A percentile compares a stretch with the other conserved stretches of the same genome.
Conservation (phyloP, 2,113 vertebrate species). For the Strix uralensis region DNA sequence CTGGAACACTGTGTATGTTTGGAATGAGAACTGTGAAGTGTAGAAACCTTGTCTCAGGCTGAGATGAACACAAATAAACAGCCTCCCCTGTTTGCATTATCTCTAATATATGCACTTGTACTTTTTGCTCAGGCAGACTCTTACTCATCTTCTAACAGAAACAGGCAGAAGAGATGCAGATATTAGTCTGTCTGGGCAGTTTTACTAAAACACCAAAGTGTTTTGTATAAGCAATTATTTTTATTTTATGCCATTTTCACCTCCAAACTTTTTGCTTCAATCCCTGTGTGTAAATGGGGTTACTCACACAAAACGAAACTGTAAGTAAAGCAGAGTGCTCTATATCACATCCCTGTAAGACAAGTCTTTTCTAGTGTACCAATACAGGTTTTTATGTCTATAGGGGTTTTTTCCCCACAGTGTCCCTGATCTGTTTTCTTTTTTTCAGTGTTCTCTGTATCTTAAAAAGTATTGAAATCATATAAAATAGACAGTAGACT, state of each 20-base stretch:
- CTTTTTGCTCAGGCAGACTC: neutral
- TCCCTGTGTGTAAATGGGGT: neutral
- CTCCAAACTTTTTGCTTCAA: neutral
- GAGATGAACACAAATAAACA: neutral
- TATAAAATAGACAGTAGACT: too few species aligned
- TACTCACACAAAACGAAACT: neutral
- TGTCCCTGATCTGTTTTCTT: too few species aligned
- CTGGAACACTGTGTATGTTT: neutral
- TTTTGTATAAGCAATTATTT: neutral
- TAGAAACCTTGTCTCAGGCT: neutral
- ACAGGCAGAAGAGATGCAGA: neutral
- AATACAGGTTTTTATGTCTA: too few species aligned
- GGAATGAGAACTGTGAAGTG: neutral
- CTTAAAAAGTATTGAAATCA: too few species aligned
- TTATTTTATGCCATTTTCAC: neutral
- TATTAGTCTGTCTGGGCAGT: neutral
- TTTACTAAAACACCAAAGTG: neutral
- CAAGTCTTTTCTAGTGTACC: too few species aligned
- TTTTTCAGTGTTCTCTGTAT: too few species aligned
- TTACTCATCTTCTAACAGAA: neutral
- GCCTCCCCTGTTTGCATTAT: neutral
- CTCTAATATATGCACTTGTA: neutral
- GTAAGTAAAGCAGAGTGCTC: neutral
- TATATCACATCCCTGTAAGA: neutral
- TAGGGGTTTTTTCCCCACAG: too few species aligned